Evolutionary conservation across 92 coral and sea anemone species (phyloP).

Genomic region (Actinostola sp.): DNA sequence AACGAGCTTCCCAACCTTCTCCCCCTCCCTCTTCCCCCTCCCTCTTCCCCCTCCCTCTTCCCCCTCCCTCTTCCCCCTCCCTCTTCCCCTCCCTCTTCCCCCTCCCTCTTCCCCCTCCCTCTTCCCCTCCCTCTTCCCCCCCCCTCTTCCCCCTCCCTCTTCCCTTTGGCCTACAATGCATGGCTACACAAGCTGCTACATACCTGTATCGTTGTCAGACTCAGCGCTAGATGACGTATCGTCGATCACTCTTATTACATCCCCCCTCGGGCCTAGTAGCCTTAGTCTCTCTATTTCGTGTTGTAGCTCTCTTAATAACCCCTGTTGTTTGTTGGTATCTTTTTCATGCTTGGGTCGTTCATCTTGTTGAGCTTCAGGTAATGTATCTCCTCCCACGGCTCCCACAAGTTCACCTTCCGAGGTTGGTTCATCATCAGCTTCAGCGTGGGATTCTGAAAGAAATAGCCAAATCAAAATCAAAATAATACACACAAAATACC

Average conservation of each 20-base stretch:
- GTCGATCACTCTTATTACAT: constrained; percentile 44
- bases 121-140: too few relatives aligned
- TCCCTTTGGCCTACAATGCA: not conserved
- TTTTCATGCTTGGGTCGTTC: constrained; percentile 21
- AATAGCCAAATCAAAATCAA: not conserved
- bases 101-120: constrained; percentile 8
- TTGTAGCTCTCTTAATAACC: constrained; percentile 71
- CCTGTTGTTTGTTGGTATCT: constrained; percentile 40
- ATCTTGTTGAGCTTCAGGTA: constrained; percentile 29
- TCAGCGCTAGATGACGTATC: constrained; percentile 33
- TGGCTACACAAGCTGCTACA: not conserved
- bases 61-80: too few relatives aligned
- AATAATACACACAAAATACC: too few relatives aligned
- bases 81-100: too few relatives aligned
- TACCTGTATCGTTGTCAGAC: constrained; percentile 21
- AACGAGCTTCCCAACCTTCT: too few relatives aligned
- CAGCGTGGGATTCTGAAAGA: not conserved
- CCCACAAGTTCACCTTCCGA: constrained; percentile 58
- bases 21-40: too few relatives aligned
- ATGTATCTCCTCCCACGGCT: constrained; percentile 58
- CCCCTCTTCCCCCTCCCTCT: too few relatives aligned
- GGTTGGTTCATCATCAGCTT: constrained; percentile 19
- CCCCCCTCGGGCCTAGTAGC: constrained; percentile 62
- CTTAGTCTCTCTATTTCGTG: constrained; percentile 67
- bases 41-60: too few relatives aligned